phyloP scores from a whole-genome alignment of 2,888 invertebrate genomes.

The Ormyrus labotus region DNA sequence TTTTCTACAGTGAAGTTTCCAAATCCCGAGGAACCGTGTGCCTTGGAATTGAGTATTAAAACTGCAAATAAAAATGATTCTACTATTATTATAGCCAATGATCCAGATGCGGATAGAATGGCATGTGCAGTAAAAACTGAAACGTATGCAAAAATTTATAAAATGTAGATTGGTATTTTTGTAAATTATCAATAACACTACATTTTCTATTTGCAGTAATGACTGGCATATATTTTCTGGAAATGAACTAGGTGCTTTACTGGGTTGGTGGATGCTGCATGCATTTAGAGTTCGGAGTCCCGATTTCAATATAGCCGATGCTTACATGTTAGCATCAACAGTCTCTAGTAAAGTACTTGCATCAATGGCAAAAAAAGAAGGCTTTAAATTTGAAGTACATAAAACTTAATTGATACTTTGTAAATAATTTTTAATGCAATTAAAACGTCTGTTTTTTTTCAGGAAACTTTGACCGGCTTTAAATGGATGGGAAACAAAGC shows the following conservation, averaged over 20 bases:
- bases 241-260: constrained; percentile 94
- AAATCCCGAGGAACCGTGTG: constrained; percentile 96
- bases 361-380: constrained; percentile 87
- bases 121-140: constrained; percentile 91
- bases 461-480: constrained; percentile 97
- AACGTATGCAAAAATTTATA: constrained; percentile 74
- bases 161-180: background rate
- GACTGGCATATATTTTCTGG: constrained; percentile 95
- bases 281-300: constrained; percentile 78
- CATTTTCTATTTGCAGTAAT: constrained; percentile 75
- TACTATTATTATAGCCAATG: constrained; percentile 93
- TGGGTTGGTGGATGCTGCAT: constrained; percentile 95
- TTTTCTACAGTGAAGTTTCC: constrained; percentile 98
- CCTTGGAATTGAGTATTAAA: constrained; percentile 85
- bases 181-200: constrained; percentile 3
- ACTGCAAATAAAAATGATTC: constrained; percentile 85
- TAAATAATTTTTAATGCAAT: constrained; percentile 5
- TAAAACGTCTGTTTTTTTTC: constrained; percentile 72
- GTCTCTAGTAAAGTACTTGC: constrained; percentile 96
- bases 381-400: constrained; percentile 81
- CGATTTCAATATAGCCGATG: constrained; percentile 77
- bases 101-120: constrained; percentile 96
- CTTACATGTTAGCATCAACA: constrained; percentile 93
- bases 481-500: constrained; percentile 99
- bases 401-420: constrained; percentile 22